Evolutionary conservation across 2,888 invertebrate species (phyloP), one percentile per base, ranked within the genome.

Genomic region (Cheilosia impressa): DNA sequence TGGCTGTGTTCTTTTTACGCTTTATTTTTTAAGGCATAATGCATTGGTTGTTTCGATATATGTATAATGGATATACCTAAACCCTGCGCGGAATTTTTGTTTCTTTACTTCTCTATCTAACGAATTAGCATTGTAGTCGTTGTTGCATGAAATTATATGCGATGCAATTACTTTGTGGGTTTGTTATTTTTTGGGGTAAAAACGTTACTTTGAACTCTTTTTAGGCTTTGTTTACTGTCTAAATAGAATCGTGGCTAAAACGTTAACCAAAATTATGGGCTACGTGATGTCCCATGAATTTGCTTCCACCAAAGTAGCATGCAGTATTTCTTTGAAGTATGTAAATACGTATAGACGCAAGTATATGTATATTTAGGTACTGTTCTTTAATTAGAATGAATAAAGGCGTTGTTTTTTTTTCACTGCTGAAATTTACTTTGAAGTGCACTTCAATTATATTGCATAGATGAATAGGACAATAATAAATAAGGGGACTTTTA

Each of bases 81-180:
- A 69, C 17, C 57, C 69, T 69, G 38, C 55, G 45, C 47, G 45
- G 31, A 52, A 45, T 24, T 38, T 41, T 53, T 41, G 31, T 72
- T 71, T 57, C 66, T 63, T 24, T 76, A 50, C 47, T 77, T 85
- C 62, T 68, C 62, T 68, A 85, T 80, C 80, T 77, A 85, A 85
- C 85, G 68, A 85, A 85, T 85, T 85, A 85, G 85, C 76, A 79
- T 85, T 85, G 85, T 85, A 76, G 76, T 72, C 85, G 80, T 66
- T 85, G 85, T 85, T 85, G 85, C 81, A 85, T 85, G 81, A 85
- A 85, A 85, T 81, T 85, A 85, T 85, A 85, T 76, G 81, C 80
- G 81, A 81, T 85, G 85, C 85, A 81, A 80, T 85, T 81, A 81
- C 81, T 85, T 68, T 81, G 75, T 72, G 45, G 65, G 58, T 62